These are phyloP conservation scores for Meloidogyne chitwoodi DNA, from an alignment of 1,140 invertebrate genomes.

Conservation along the genomic window DNA sequence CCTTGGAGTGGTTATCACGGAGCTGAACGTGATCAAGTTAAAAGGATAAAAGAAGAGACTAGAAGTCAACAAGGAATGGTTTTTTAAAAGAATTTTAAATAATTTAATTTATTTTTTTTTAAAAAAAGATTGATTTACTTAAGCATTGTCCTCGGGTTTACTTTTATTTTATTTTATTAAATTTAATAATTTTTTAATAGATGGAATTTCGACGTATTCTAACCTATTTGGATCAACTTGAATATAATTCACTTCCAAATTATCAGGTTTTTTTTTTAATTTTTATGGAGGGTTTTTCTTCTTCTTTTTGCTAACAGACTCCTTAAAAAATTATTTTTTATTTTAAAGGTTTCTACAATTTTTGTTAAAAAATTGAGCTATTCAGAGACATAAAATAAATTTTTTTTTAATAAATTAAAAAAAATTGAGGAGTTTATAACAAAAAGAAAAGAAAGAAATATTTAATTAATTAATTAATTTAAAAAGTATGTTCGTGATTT, in stretches of 20 bases:
- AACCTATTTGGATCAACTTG: conserved; percentile 23
- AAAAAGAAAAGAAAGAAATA: no score
- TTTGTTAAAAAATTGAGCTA: no score
- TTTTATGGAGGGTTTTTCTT: no score
- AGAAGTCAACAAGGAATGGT: conserved; percentile 20
- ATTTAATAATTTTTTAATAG: not conserved
- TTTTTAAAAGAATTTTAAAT: not conserved
- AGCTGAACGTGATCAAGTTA: conserved; percentile 25
- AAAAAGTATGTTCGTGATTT: conserved; percentile 19
- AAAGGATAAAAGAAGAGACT: conserved; percentile 30
- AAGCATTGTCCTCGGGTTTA: conserved; percentile 32
- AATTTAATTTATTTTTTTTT: not conserved
- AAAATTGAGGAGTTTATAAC: no score
- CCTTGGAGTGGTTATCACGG: conserved; percentile 27
- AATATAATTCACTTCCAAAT: conserved; percentile 26
- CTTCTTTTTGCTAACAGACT: no score
- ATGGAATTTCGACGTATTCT: conserved; percentile 29
- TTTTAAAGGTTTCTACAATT: no score
- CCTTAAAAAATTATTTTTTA: no score
- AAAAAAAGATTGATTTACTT: conserved; percentile 13
- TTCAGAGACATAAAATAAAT: no score
- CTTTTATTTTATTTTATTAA: not conserved
- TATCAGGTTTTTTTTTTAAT: conserved; percentile 7
- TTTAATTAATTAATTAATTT: no score
- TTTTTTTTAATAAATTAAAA: no score